Evolutionary conservation across 1,140 invertebrate genomes (phyloP).

Genomic region (Saccostrea cuccullata): DNA sequence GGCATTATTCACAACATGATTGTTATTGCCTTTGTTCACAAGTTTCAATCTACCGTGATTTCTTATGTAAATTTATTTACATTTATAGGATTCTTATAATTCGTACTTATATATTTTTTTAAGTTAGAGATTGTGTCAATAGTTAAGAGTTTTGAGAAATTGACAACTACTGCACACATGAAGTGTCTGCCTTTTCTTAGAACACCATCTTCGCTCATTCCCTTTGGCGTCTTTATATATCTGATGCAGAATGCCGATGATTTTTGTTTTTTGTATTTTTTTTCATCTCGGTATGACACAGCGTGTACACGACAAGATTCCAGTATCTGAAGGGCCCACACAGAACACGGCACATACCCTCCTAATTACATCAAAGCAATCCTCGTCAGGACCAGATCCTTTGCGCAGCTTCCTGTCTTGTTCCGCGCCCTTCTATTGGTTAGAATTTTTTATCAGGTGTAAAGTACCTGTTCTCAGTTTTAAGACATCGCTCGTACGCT

Average conservation of each 20-base stretch:
- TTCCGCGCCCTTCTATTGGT: neutral
- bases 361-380: conserved; percentile 28
- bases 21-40: neutral
- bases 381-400: neutral
- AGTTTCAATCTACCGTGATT: neutral
- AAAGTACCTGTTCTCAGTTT: conserved; percentile 33
- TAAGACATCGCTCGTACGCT: conserved; percentile 22
- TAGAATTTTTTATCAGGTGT: conserved; percentile 20
- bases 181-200: neutral
- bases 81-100: neutral
- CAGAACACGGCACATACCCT: conserved; percentile 25
- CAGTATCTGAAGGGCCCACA: conserved; percentile 27
- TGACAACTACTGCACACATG: neutral
- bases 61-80: neutral
- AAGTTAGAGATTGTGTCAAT: neutral
- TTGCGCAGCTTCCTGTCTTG: conserved; percentile 25
- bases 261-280: conserved; percentile 25
- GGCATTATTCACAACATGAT: neutral
- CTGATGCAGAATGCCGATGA: conserved; percentile 13
- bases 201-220: conserved; percentile 1
- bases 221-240: conserved; percentile 35
- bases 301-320: conserved; percentile 15
- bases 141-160: neutral
- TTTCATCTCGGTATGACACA: conserved; percentile 28
- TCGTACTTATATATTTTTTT: neutral